These are phyloP conservation scores for Rhagophthalmus giganteus DNA, from an alignment of 2,888 invertebrate genomes.

Conservation along the genomic window DNA sequence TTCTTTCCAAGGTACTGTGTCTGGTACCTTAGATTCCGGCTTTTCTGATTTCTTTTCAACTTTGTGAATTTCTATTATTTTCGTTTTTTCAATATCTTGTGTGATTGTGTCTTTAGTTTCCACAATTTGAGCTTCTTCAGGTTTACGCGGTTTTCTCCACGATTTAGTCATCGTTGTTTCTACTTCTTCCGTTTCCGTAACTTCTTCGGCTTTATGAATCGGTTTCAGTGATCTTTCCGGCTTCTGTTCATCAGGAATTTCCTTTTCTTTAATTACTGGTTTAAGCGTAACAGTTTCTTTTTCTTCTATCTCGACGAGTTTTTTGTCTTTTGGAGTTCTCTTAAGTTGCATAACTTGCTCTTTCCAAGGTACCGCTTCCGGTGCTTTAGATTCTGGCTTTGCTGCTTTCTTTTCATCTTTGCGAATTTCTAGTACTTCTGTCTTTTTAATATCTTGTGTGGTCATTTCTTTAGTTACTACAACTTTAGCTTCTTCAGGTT, in stretches of 20 bases:
- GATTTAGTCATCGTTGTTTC: slow-evolving; percentile 39
- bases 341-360: slow-evolving; percentile 34
- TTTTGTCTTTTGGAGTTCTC: slow-evolving; percentile 47
- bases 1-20: slow-evolving; percentile 27
- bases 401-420: too few species aligned
- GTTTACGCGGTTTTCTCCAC: slow-evolving; percentile 1
- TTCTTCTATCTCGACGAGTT: slow-evolving; percentile 50
- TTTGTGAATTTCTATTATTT: slow-evolving; percentile 12
- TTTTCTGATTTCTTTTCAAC: slow-evolving; percentile 20
- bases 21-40: slow-evolving; percentile 35
- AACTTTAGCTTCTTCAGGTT: slow-evolving; percentile 17
- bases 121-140: not conserved
- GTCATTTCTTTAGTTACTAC: slow-evolving; percentile 52
- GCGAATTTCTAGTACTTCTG: slow-evolving; percentile 48
- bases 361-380: slow-evolving; percentile 44
- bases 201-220: slow-evolving; percentile 30
- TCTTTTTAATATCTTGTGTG: slow-evolving; percentile 45
- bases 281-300: slow-evolving; percentile 15
- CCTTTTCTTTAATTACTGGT: slow-evolving; percentile 24
- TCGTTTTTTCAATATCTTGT: slow-evolving; percentile 39
- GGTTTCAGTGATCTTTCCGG: slow-evolving; percentile 27
- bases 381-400: slow-evolving; percentile 49
- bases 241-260: not conserved
- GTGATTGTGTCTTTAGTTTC: slow-evolving; percentile 58
- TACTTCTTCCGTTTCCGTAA: slow-evolving; percentile 25